phyloP scores from a whole-genome alignment of 2,888 invertebrate genomes.

The Macrosoma leucophasiata region DNA sequence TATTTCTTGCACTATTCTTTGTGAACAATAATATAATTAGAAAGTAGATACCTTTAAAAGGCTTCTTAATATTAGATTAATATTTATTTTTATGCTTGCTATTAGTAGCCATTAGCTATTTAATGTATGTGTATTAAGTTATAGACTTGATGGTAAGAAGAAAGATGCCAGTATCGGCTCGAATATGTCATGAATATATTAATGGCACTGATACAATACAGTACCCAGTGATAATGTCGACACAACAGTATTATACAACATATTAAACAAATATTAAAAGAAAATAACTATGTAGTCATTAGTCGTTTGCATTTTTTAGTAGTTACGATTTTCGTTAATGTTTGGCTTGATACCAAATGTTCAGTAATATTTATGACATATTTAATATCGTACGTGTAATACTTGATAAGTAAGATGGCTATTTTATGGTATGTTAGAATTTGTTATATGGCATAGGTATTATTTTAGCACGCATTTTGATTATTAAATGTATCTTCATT shows the following conservation, averaged over 20 bases:
- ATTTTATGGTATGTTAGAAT: slow-evolving; percentile 37
- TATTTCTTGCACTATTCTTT: no score
- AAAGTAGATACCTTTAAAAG: no score
- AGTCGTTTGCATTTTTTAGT: slow-evolving; percentile 39
- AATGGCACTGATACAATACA: no score
- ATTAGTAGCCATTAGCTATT: no score
- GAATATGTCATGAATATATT: no score
- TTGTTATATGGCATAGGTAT: slow-evolving; percentile 27
- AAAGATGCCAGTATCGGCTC: no score
- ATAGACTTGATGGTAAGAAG: no score
- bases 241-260: slow-evolving; percentile 56
- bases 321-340: slow-evolving; percentile 13
- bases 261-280: slow-evolving; percentile 36
- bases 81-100: no score
- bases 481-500: no score
- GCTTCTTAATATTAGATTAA: no score
- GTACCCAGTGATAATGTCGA: slow-evolving; percentile 35
- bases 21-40: no score
- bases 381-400: slow-evolving; percentile 4
- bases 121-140: no score
- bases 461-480: slow-evolving; percentile 33
- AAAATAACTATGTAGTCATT: slow-evolving; percentile 26
- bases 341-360: background rate
- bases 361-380: slow-evolving; percentile 7
- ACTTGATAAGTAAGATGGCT: slow-evolving; percentile 16